phyloP scores from a whole-genome alignment of 2,797 vertebrate genomes.

The Gymnopithys bicolor region DNA sequence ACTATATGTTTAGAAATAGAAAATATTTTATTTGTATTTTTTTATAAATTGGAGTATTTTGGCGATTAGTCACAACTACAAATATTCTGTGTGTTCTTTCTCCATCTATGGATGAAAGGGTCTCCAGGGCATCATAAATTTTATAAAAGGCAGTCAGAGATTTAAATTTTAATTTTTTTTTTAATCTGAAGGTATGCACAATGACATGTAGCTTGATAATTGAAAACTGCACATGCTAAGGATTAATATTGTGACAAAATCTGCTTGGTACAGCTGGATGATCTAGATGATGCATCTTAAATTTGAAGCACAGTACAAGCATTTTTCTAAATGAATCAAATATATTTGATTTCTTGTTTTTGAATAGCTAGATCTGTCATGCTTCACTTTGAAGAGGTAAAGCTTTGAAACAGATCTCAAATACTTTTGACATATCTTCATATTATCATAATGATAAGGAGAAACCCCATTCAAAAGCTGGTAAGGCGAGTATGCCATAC shows the following conservation, averaged over 20 bases:
- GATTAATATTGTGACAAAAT: not conserved
- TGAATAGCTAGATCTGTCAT: not conserved
- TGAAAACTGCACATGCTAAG: not conserved
- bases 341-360: not conserved
- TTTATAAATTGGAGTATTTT: not conserved
- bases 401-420: not conserved
- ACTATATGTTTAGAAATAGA: not conserved
- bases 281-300: not conserved
- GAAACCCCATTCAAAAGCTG: not conserved
- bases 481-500: not conserved
- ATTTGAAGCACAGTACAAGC: not conserved
- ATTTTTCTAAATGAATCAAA: not conserved
- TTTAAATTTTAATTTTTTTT: not conserved
- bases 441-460: not conserved
- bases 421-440: not conserved
- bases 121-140: not conserved
- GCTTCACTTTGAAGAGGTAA: not conserved
- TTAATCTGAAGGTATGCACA: not conserved
- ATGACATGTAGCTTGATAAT: not conserved
- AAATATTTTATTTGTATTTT: not conserved
- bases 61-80: not conserved
- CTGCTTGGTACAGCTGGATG: not conserved
- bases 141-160: not conserved
- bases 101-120: not conserved
- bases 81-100: not conserved